These are phyloP conservation scores for Bergia sp. DNA, from an alignment of 92 coral and sea anemone species.

Conservation along the genomic window DNA sequence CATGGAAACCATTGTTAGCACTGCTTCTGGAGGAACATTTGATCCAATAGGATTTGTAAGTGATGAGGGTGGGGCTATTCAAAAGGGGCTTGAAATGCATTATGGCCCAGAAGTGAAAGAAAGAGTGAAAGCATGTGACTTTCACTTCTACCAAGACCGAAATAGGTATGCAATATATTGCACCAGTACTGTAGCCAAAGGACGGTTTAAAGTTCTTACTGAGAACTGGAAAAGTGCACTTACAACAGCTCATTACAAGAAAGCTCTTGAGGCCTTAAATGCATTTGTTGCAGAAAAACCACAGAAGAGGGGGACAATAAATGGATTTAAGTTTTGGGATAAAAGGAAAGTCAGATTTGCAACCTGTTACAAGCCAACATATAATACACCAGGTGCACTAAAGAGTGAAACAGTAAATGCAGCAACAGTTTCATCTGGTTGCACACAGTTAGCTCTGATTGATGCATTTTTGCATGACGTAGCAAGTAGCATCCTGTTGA, in stretches of 20 bases:
- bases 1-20: background rate
- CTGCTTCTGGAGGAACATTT: constrained; percentile 3
- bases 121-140: background rate
- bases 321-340: constrained; percentile 38
- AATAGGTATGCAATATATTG: background rate
- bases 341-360: constrained; percentile 13
- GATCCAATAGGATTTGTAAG: constrained; percentile 31
- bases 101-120: constrained; percentile 10
- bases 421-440: constrained; percentile 1
- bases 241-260: constrained; percentile 32
- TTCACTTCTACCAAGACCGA: constrained; percentile 16
- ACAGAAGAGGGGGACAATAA: constrained; percentile 18
- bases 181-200: constrained; percentile 14
- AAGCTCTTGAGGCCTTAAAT: background rate
- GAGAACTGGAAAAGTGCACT: constrained; percentile 28
- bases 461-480: constrained; percentile 15
- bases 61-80: constrained; percentile 37
- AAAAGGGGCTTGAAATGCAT: constrained; percentile 10
- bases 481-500: constrained; percentile 1
- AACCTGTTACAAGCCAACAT: constrained; percentile 2
- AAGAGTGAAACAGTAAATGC: constrained; percentile 29
- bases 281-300: constrained; percentile 10
- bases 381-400: constrained; percentile 20
- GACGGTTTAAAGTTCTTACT: constrained; percentile 11
- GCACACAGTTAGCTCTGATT: constrained; percentile 22